phyloP scores from a whole-genome alignment of 2,113 vertebrate genomes.

The Aspidoscelis tigris region DNA sequence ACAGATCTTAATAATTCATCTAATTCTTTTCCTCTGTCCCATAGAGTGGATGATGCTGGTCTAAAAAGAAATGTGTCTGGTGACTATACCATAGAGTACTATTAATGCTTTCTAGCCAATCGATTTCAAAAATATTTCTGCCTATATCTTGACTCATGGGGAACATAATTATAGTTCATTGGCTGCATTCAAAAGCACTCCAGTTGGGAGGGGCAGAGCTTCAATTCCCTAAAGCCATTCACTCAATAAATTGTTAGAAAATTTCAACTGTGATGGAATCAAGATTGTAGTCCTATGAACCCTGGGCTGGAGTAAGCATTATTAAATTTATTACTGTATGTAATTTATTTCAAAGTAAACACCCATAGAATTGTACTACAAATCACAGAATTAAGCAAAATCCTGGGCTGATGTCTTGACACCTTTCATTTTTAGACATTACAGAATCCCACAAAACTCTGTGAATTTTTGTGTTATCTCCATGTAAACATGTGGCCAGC shows the following conservation, averaged over 20 bases:
- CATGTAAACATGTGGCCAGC: no score
- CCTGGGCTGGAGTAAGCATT: neutral
- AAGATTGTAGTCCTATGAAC: neutral
- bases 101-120: neutral
- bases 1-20: neutral
- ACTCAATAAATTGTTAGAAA: neutral
- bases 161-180: neutral
- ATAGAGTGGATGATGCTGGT: neutral
- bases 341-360: neutral
- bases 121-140: neutral
- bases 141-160: neutral
- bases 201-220: neutral
- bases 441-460: neutral
- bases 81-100: neutral
- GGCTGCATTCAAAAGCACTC: neutral
- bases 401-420: neutral
- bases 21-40: neutral
- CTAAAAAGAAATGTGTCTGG: neutral
- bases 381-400: neutral
- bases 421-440: neutral
- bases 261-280: neutral
- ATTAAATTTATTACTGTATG: neutral
- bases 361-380: neutral
- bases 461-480: neutral
- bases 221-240: neutral